Percentiles rank a stretch among this genome's conserved stretches.
These are phyloP conservation scores for Dendrophyllia cribrosa DNA, from an alignment of 64 coral and sea anemone genomes.

Conservation along the genomic window DNA sequence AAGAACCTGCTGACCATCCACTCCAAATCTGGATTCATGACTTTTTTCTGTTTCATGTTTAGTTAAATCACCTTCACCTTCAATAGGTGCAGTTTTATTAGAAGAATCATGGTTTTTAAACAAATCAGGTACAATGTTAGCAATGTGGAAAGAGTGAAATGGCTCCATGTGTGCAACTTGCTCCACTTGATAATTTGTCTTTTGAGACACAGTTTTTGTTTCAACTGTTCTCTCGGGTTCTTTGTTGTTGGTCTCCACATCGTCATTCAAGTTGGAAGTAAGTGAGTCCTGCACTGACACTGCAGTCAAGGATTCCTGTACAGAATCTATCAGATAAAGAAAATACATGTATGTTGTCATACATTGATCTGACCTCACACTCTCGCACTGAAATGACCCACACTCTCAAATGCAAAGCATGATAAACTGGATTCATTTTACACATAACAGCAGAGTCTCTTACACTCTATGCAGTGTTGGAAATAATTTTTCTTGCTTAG, in stretches of 20 bases:
- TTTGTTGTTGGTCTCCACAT: background rate
- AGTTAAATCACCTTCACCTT: background rate
- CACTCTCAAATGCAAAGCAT: no score
- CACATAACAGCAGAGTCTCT: no score
- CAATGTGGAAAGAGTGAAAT: conserved; percentile 35
- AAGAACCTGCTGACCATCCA: background rate
- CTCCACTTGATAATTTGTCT: background rate
- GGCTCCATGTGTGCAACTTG: background rate
- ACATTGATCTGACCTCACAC: no score
- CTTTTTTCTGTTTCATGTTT: background rate
- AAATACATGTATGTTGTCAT: background rate
- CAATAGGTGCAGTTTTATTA: background rate
- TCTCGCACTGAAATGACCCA: no score
- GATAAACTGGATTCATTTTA: no score
- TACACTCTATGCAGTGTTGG: no score
- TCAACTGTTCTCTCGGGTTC: background rate
- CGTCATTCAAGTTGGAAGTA: background rate
- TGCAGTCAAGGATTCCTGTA: background rate
- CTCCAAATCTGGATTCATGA: background rate
- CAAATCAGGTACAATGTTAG: conserved; percentile 50
- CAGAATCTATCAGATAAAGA: background rate
- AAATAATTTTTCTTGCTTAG: no score
- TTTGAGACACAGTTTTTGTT: background rate
- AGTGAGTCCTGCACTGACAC: background rate
- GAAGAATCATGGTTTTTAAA: conserved; percentile 26